Base-by-base conservation (phyloP, 2,797 vertebrate genomes). In the Danio aesculapii region DNA sequence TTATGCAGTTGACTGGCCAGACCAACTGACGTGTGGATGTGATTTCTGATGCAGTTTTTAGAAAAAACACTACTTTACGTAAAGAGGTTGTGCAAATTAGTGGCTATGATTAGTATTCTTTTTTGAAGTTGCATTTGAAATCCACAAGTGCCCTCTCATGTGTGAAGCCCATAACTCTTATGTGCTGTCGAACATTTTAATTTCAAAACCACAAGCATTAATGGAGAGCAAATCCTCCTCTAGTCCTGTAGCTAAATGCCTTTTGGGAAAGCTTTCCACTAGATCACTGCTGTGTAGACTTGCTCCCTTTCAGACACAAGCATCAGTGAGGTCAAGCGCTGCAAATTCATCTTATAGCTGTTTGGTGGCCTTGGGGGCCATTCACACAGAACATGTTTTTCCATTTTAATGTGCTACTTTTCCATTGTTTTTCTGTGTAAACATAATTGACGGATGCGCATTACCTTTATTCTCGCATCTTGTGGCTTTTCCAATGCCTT, bases 281-380 rank as follows among this genome's bases (percentile, higher is more conserved):
- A 43, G 39, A 73, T 73, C 43, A 58, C 1, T 7, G 5, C 53
- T 58, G 11, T 58, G 17, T 19, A n/a, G n/a, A 44, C 6, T 58
- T 70, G 50, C 50, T 71, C 50, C 68, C 68, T 53, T 70, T 55
- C 16, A 43, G 30, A 55, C 16, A 17, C 8, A 39, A 12, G 6
- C 50, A 5, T 13, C 39, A 71, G 16, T 71, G 52, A 71, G 52
- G 69, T 70, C 68, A 70, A 55, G 50, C 19, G 69, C 39, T 55
- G 43, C 41, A 57, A 39, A 55, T 71, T 19, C 30, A 41, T 62
- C 68, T 43, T 30, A 53, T 7, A 71, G 50, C 10, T 70, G 50
- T 55, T 39, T 16, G 30, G 16, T 41, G 49, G 6, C 11, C 30
- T 70, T 55, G 9, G 41, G 10, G 16, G 30, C 30, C 30, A 30